Percentiles rank a stretch among this genome's conserved stretches.
phyloP scores from a whole-genome alignment of 2,113 vertebrate genomes.

The Morone chrysops region DNA sequence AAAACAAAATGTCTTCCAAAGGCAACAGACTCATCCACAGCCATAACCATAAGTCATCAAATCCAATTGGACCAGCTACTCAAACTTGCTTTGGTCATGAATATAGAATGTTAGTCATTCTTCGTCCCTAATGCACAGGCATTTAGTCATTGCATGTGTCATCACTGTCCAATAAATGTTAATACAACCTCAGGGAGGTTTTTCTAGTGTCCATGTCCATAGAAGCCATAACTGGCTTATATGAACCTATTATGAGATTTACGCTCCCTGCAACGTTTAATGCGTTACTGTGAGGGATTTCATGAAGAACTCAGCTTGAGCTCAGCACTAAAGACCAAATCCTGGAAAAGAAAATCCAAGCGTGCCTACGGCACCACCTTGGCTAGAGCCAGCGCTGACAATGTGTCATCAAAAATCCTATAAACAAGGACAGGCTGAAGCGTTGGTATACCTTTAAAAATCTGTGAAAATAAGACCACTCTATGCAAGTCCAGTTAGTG shows the following conservation, averaged over 20 bases:
- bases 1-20: slow-evolving; percentile 1
- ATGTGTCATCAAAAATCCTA: slow-evolving; percentile 11
- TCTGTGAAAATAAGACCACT: background rate
- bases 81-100: background rate
- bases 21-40: slow-evolving; percentile 10
- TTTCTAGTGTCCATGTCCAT: background rate
- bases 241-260: slow-evolving; percentile 24
- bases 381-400: background rate
- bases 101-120: background rate
- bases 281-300: slow-evolving; percentile 17
- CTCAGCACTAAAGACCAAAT: slow-evolving; percentile 14
- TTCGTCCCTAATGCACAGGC: background rate
- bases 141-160: background rate
- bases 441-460: background rate
- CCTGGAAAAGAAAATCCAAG: slow-evolving; percentile 4
- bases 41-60: slow-evolving; percentile 2
- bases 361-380: slow-evolving; percentile 16
- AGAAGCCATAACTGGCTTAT: slow-evolving; percentile 9
- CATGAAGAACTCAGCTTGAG: slow-evolving; percentile 30
- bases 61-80: slow-evolving; percentile 10
- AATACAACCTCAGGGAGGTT: background rate
- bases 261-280: slow-evolving; percentile 3
- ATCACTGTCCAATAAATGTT: slow-evolving; percentile 6
- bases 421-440: slow-evolving; percentile 16
- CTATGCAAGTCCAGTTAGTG: background rate